Conservation (phyloP, 1,140 invertebrate genomes). For the Tetranychus cinnabarinus region DNA sequence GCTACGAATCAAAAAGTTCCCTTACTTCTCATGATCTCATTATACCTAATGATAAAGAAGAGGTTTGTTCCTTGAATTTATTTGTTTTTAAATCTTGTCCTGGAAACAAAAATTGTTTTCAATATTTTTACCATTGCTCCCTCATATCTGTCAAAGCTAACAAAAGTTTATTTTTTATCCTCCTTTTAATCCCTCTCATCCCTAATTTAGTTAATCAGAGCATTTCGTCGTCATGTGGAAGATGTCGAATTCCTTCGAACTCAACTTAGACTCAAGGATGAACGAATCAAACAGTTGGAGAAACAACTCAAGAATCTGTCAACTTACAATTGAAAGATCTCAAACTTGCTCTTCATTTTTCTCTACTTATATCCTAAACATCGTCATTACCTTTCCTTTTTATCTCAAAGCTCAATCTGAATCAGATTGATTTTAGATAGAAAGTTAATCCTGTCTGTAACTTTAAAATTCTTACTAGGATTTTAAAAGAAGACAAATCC, state of each 20-base stretch:
- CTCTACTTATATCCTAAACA: too few species aligned
- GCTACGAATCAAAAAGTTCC: neutral
- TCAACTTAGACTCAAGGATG: neutral
- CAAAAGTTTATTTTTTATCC: neutral
- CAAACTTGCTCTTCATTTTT: too few species aligned
- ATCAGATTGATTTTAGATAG: too few species aligned
- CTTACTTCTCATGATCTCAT: neutral
- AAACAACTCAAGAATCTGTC: neutral
- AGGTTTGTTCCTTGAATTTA: neutral
- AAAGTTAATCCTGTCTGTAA: too few species aligned
- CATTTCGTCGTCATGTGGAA: neutral
- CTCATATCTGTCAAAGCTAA: too few species aligned
- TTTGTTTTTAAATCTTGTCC: too few species aligned
- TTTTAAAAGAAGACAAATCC: too few species aligned
- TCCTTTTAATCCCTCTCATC: neutral
- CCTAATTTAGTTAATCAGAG: neutral
- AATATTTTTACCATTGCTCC: too few species aligned
- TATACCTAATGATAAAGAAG: neutral
- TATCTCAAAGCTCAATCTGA: too few species aligned
- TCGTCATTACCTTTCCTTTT: too few species aligned
- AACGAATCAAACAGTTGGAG: neutral
- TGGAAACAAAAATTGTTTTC: too few species aligned
- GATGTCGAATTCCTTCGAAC: neutral
- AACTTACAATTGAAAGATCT: neutral
- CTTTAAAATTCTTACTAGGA: too few species aligned